Conservation (phyloP, 2,797 vertebrate genomes). For the Sebastolobus alascanus region DNA sequence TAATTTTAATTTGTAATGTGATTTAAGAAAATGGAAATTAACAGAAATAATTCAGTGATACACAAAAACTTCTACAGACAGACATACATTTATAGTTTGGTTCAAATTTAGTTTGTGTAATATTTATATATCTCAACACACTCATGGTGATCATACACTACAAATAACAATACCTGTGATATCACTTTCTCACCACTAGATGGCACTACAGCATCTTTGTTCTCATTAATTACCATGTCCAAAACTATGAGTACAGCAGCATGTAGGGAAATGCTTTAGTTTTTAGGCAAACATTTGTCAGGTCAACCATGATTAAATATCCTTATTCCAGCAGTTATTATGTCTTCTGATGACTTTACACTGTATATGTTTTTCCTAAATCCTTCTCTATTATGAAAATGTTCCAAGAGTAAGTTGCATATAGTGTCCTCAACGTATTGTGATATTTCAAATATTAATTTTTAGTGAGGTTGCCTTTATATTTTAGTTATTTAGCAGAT, state of each 20-base stretch:
- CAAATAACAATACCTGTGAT: neutral
- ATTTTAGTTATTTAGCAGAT: neutral
- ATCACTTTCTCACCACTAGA: constrained; percentile 26
- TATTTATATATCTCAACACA: neutral
- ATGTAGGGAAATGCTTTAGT: neutral
- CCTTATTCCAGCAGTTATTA: neutral
- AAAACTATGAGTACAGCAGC: neutral
- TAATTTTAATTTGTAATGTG: neutral
- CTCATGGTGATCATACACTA: no score
- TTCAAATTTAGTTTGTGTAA: neutral
- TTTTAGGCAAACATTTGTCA: neutral
- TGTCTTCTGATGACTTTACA: neutral
- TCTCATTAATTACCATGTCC: neutral
- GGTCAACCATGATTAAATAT: no score
- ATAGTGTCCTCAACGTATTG: neutral
- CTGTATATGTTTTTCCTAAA: neutral
- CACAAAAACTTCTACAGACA: neutral
- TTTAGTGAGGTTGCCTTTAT: neutral
- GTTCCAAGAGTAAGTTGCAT: neutral
- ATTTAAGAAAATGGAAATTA: neutral
- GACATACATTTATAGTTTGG: neutral
- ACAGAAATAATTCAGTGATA: neutral
- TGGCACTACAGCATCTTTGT: constrained; percentile 15
- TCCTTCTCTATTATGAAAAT: neutral
- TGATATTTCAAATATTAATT: accelerated